Evolutionary conservation across 1,140 invertebrate species (phyloP).

Genomic region (Pentalonia nigronervosa): DNA sequence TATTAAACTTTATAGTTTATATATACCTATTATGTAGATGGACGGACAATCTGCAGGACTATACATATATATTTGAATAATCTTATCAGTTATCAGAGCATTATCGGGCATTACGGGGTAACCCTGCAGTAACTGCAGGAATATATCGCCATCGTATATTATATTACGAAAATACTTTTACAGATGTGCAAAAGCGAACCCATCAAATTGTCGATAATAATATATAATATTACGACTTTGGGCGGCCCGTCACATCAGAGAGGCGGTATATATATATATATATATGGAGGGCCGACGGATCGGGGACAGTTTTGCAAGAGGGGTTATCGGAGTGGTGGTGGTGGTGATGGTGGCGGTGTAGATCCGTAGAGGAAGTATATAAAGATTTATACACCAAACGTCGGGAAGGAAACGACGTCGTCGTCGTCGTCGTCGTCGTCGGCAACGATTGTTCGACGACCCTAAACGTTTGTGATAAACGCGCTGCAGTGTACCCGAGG

Average conservation of each 20-base stretch:
- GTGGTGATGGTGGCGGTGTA: background rate
- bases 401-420: background rate
- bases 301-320: background rate
- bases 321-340: background rate
- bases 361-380: constrained; percentile 12
- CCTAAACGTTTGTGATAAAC: constrained; percentile 45
- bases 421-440: background rate
- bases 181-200: background rate
- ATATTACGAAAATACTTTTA: background rate
- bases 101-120: no score
- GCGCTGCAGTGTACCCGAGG: background rate
- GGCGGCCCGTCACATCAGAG: background rate
- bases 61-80: background rate
- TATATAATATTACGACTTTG: background rate
- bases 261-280: background rate
- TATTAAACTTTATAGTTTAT: no score
- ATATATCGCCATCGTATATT: background rate
- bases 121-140: background rate
- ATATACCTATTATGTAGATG: background rate
- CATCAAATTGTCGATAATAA: constrained; percentile 35
- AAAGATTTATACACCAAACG: constrained; percentile 12
- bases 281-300: background rate
- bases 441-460: constrained; percentile 43
- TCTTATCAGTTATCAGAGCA: background rate
- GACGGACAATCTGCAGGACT: background rate